A percentile compares a stretch with the other conserved stretches of the same genome.
Conservation (phyloP, 2,888 invertebrate species). For the Aphodius granarius region DNA sequence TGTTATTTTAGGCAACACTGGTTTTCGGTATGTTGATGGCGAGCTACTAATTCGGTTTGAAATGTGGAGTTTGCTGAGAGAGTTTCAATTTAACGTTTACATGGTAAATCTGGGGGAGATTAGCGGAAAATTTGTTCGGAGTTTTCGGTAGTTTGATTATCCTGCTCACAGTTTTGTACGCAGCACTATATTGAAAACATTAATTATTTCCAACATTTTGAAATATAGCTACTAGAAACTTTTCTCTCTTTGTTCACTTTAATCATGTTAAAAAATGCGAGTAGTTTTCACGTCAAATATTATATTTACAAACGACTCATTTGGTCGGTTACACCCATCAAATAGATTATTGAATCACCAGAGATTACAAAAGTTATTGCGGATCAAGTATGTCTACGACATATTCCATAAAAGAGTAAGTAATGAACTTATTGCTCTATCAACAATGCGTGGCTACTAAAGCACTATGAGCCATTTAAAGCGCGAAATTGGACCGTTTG, state of each 20-base stretch:
- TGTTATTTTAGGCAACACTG: not conserved
- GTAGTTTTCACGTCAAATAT: no score
- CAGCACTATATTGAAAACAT: not conserved
- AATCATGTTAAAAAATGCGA: no score
- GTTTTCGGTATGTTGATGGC: not conserved
- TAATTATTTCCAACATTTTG: not conserved
- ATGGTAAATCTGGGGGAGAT: not conserved
- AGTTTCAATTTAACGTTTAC: not conserved
- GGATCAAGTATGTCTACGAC: not conserved
- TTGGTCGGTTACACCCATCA: no score
- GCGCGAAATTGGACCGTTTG: not conserved
- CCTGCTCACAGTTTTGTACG: not conserved
- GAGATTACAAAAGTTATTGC: no score
- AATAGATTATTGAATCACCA: no score
- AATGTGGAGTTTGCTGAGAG: not conserved
- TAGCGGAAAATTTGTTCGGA: not conserved
- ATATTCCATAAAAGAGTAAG: no score
- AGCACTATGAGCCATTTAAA: not conserved
- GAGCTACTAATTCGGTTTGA: not conserved
- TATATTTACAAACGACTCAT: no score
- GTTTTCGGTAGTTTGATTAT: not conserved
- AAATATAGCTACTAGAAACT: no score
- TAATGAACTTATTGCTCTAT: no score
- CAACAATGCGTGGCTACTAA: not conserved
- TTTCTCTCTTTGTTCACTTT: no score